Evolutionary conservation across 2,888 invertebrate species (phyloP), one percentile per base, ranked within the genome.

Genomic region (Nysson spinosus): DNA sequence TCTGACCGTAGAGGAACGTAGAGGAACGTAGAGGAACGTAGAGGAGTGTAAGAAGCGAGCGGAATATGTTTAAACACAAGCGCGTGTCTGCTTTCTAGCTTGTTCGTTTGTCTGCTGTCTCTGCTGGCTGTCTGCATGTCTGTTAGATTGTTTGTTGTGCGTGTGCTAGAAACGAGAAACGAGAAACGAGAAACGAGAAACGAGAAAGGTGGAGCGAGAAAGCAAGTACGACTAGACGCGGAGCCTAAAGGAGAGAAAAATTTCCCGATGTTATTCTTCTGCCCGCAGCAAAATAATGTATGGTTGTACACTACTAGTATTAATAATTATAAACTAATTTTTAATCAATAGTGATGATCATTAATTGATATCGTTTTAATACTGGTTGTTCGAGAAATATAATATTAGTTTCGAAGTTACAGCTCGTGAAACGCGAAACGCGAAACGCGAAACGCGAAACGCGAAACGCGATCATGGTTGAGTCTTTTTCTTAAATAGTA

Each of bases 251-350:
- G 76, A 17, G 74, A 69, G 61, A 62, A 76, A 69, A 61, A 75
- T 75, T 82, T 80, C 72, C 73, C 71, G 76, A 80, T 80, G 77
- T 72, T 77, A 80, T 74, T 78, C 77, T 75, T 81, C 78, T 74
- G 75, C 79, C 56, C 70, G 77, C 75, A 58, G 50, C 24, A 62
- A 61, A 63, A 77, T 75, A 75, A 79, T 81, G 81, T 83, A 85
- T 86, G 85, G 82, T 85, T 86, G 86, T 86, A 85, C 79, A 86
- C 85, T 85, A 86, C 84, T 86, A 85, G 84, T 86, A 86, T 84
- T 85, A 85, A 83, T 85, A 85, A 84, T 83, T 83, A 79, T 85
- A 85, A 67, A 83, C 77, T 84, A 85, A 85, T 82, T 86, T 84
- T 84, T 85, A 85, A 85, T 83, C 83, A 72, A 78, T 84, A 85